Conservation (phyloP, 2,113 vertebrate genomes). For the Callospermophilus lateralis region DNA sequence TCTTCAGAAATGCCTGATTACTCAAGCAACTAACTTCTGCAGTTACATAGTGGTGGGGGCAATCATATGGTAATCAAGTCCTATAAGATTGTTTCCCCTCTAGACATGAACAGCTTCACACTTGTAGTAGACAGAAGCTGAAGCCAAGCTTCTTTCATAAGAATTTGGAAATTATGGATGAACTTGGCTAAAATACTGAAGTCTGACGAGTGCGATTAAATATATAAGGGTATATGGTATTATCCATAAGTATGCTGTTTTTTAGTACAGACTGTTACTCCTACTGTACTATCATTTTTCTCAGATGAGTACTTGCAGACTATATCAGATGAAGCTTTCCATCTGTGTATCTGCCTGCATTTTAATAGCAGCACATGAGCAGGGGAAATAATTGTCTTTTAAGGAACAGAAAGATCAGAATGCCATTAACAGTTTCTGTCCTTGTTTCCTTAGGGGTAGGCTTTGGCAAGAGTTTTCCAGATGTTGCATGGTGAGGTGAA, state of each 20-base stretch:
- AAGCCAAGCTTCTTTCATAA: not conserved
- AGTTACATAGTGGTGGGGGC: not conserved
- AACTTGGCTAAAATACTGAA: slow-evolving; percentile 1
- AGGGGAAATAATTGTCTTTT: slow-evolving; percentile 9
- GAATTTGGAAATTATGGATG: not conserved
- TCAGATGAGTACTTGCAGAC: not conserved
- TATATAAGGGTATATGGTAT: not conserved
- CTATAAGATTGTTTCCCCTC: not conserved
- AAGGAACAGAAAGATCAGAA: not conserved
- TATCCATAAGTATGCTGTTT: not conserved
- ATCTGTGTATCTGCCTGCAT: slow-evolving; percentile 10
- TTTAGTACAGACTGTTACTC: not conserved
- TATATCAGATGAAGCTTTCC: not conserved
- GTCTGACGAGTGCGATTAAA: slow-evolving; percentile 4
- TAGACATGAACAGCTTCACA: not conserved
- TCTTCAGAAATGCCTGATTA: not conserved
- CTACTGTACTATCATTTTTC: not conserved
- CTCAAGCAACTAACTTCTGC: not conserved
- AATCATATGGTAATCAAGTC: not conserved
- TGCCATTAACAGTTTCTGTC: not conserved
- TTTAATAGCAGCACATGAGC: not conserved
- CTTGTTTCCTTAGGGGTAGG: slow-evolving; percentile 44
- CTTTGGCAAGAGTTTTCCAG: slow-evolving; percentile 42
- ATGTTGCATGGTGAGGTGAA: not conserved
- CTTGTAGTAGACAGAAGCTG: slow-evolving; percentile 12